A percentile compares a stretch with the other conserved stretches of the same genome.
phyloP scores from a whole-genome alignment of 2,888 invertebrate species.

The Camptogramma bilineatum region DNA sequence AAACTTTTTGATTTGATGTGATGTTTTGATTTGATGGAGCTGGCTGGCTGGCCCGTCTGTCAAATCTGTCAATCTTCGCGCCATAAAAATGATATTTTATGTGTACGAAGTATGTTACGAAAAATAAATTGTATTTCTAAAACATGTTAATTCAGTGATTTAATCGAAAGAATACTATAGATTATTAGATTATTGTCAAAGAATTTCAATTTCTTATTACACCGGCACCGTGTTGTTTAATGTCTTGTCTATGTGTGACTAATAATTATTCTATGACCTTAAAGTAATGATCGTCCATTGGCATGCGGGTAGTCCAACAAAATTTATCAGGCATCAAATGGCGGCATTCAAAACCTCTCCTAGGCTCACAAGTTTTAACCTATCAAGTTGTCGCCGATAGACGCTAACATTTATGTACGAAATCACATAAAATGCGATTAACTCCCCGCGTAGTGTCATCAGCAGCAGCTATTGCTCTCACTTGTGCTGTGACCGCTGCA shows the following conservation, averaged over 20 bases:
- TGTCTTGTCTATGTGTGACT: too few relatives aligned
- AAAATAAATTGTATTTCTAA: neutral
- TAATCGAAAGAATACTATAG: too few relatives aligned
- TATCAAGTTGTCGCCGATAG: conserved; percentile 43
- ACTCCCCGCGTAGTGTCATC: conserved; percentile 70
- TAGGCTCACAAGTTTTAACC: conserved; percentile 69
- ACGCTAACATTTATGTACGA: conserved; percentile 66
- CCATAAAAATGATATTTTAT: neutral
- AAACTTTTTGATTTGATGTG: too few relatives aligned
- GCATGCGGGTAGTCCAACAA: conserved; percentile 63
- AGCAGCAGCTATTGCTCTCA: conserved; percentile 71
- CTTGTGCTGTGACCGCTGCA: conserved; percentile 76
- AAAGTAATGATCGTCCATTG: neutral
- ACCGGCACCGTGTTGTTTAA: too few relatives aligned
- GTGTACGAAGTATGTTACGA: neutral
- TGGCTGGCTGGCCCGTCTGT: too few relatives aligned
- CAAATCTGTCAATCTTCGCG: neutral
- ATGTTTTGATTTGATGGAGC: too few relatives aligned
- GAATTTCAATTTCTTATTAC: too few relatives aligned
- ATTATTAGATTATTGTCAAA: too few relatives aligned
- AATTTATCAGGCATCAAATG: conserved; percentile 43
- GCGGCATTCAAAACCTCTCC: conserved; percentile 61
- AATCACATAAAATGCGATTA: conserved; percentile 76
- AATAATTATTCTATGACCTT: too few relatives aligned
- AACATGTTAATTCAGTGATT: too few relatives aligned